A percentile compares a stretch with the other conserved stretches of the same genome.
phyloP scores from a whole-genome alignment of 2,113 vertebrate species.

The Mystacornis crossleyi region DNA sequence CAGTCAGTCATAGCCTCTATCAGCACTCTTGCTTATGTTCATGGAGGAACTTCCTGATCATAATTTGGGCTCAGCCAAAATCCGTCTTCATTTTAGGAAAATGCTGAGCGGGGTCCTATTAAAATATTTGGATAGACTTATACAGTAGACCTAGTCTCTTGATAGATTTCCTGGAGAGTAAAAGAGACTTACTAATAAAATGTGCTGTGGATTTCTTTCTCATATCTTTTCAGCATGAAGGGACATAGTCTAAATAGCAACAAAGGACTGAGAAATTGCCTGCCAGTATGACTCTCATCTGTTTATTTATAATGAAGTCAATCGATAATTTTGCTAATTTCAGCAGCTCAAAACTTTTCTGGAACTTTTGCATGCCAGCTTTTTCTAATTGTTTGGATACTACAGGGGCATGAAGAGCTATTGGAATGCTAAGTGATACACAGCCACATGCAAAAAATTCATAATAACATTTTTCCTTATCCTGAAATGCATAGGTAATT shows the following conservation, averaged over 20 bases:
- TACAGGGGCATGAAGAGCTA: not conserved
- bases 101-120: conserved; percentile 16
- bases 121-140: conserved; percentile 46
- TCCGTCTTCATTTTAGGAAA: conserved; percentile 46
- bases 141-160: not conserved
- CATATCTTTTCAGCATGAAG: not conserved
- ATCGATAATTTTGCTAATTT: not conserved
- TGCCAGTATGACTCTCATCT: not conserved
- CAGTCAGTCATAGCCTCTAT: conserved; percentile 70
- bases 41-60: conserved; percentile 22
- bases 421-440: not conserved
- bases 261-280: conserved; percentile 6
- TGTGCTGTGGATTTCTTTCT: not conserved
- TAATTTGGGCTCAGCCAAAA: conserved; percentile 51
- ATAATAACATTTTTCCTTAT: not conserved
- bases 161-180: conserved; percentile 2
- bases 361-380: not conserved
- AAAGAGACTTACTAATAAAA: conserved; percentile 16
- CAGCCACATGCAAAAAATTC: not conserved
- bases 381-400: conserved; percentile 19
- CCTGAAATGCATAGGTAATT: not conserved
- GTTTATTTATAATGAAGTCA: conserved; percentile 10
- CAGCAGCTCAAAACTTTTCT: conserved; percentile 21
- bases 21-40: conserved; percentile 56
- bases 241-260: not conserved